Base-by-base conservation (phyloP, 2,797 vertebrate species). In the Sebastes matsubarae region DNA sequence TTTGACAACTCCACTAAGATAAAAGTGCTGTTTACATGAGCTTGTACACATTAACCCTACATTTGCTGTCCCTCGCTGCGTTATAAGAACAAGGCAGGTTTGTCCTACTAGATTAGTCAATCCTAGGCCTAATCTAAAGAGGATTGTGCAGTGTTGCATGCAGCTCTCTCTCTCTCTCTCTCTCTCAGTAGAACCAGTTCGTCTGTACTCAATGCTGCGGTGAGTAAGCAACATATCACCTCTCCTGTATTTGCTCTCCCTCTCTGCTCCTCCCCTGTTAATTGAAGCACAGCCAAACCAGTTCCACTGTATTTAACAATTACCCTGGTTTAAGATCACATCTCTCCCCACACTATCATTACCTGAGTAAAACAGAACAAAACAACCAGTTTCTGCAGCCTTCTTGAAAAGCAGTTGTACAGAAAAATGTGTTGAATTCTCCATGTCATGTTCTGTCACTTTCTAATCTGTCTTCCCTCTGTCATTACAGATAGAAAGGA, bases 101-200 rank as follows among this genome's bases (percentile, higher is more conserved):
- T 38, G 22, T 58, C 27, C 36, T 34, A 12, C 14, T 5, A 8
- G 13, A 30, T 58, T 5, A 22, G 13, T n/a, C 30, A 18, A 79
- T 18, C 65, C 14, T 8, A 5, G 20, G 8, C 3, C 30, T 57
- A n/a, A 66, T 58, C 58, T 32, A 22, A 66, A 69, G 55, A 66
- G 22, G 24, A 61, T 8, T 13, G 25, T 54, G 27, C 54, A 42
- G 8, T 27, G 22, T 64, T 9, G 25, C 64, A 30, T 13, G 64
- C 50, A 42, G 29, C 57, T 22, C 32, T 20, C 11, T 16, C 13
- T 71, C 27, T 6, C 29, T 57, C 75, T 27, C 27, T 38, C 38
- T 72, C 30, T 6, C 36, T 58, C 75, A 50, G 80, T 6, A 30
- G 25, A 93, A 92, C 91, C 85, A 80, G 91, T 92, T 89, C 81